These are phyloP conservation scores for Leptodirus hochenwartii DNA, from an alignment of 2,888 invertebrate species.

Conservation along the genomic window DNA sequence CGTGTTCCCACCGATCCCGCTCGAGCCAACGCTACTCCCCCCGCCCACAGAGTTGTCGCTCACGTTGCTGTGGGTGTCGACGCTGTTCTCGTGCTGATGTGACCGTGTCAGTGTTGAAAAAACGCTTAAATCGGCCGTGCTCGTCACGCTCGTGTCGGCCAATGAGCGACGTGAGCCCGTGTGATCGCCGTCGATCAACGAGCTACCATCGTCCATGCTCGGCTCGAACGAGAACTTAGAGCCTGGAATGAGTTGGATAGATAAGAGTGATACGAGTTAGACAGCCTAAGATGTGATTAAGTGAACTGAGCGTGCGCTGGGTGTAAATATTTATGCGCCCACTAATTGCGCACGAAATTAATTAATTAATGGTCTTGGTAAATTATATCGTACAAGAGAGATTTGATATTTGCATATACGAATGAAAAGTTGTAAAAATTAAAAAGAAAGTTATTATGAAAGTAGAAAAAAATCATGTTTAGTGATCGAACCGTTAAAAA, in stretches of 20 bases:
- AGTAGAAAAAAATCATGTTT: no score
- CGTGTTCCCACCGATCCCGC: constrained; percentile 25
- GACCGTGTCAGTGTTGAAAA: constrained; percentile 55
- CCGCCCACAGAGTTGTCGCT: constrained; percentile 52
- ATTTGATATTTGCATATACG: no score
- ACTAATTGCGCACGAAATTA: no score
- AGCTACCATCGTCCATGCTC: constrained; percentile 49
- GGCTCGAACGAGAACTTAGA: constrained; percentile 46
- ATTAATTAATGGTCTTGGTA: no score
- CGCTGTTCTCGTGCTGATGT: constrained; percentile 54
- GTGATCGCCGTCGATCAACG: constrained; percentile 36
- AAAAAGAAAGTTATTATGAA: no score
- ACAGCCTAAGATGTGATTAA: no score
- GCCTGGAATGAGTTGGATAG: constrained; percentile 31
- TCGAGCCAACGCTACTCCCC: constrained; percentile 27
- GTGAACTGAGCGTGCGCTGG: no score
- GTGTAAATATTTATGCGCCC: no score
- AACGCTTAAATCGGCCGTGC: constrained; percentile 65
- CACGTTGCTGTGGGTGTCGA: constrained; percentile 59
- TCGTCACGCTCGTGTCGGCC: constrained; percentile 69
- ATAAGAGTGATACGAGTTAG: no score
- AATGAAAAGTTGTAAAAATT: no score
- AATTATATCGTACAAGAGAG: no score
- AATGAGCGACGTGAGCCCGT: constrained; percentile 59
- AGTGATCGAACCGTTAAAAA: no score